Base-by-base conservation (phyloP, 2,113 vertebrate genomes). In the Scatophagus argus region DNA sequence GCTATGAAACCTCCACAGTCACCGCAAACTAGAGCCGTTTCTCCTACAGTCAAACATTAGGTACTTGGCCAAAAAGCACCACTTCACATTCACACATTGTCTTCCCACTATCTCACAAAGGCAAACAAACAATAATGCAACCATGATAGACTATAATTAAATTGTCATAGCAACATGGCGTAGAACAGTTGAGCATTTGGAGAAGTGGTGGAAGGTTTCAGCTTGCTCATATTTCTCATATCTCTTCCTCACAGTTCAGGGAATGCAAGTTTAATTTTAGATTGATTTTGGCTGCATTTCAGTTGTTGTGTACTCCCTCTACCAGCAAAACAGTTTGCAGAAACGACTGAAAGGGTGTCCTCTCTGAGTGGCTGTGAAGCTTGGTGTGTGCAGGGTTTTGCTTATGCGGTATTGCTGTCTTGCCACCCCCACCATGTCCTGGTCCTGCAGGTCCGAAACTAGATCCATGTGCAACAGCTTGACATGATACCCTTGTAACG, bases 141-240 rank as follows among this genome's bases (percentile, higher is more conserved):
- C 65, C 36, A 70, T 32, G 73, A 81, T 39, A 14, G 74, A 70
- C 81, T 90, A 85, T 88, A 81, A 90, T 90, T 81, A 88, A 87
- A 85, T 92, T 88, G 90, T 86, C 89, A 92, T 90, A 83, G 83
- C 87, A 91, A 91, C 89, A 44, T 79, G 44, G 69, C 68, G 55
- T 52, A 10, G 81, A 82, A 62, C 41, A 55, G 69, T 68, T 36
- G 44, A 68, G 78, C 74, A 10, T 82, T 88, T 74, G 41, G 68
- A 88, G 77, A 89, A 85, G 78, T 69, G 76, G 56, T 32, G 23
- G 31, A 86, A 56, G 68, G 66, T 77, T 90, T 85, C 47, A 62
- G 21, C 51, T 75, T 44, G 78, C 83, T 85, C 47, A 58, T 64
- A 64, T 77, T 86, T 87, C 52, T 91, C 69, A 62, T 65, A 72